Evolutionary conservation across 2,113 vertebrate species (phyloP), one percentile per base, ranked within the genome.

Genomic region (Sitta europaea): DNA sequence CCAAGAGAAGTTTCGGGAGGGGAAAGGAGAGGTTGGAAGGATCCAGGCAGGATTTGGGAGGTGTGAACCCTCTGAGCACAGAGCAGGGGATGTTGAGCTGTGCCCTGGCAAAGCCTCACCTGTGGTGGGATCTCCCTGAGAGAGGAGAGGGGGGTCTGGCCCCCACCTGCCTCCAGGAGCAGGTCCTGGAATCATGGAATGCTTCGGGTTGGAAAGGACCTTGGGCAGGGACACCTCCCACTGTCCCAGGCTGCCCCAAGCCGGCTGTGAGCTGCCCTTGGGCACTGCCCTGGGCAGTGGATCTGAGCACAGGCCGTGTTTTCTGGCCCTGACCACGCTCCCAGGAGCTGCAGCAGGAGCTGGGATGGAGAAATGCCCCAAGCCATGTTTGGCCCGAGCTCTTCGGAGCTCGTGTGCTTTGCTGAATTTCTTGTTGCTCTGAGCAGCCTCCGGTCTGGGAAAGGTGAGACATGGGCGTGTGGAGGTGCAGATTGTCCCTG

Each of bases 241-340:
- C 14, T 6, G 0, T 3, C 10, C 42, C 43, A 9, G 50, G 18
- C 0, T 10, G 36, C 19, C 50, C 50, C 66, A 19, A 72, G 4
- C n/a, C 54, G 7, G 12, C 12, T 54, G 18, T 8, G 53, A 55
- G 10, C 40, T 8, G n/a, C 28, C 58, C 50, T 22, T 4, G 74
- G n/a, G n/a, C n/a, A 70, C 35, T 50, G 24, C 70, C 40, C 50
- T 4, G 50, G 82, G 35, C 35, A 6, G 21, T 15, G n/a, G 20
- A 8, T n/a, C 14, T n/a, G 40, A 9, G 59, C 10, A 4, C 0
- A 1, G 6, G 2, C 1, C 5, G 5, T 47, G n/a, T 53, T 48
- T 33, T 16, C 53, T 19, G 5, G 15, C 54, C 24, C 43, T 19
- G 6, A 21, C 11, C 13, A 1, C 20, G 2, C 1, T 50, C 40